Base-by-base conservation (phyloP, 2,797 vertebrate genomes). In the Moxostoma hubbsi region DNA sequence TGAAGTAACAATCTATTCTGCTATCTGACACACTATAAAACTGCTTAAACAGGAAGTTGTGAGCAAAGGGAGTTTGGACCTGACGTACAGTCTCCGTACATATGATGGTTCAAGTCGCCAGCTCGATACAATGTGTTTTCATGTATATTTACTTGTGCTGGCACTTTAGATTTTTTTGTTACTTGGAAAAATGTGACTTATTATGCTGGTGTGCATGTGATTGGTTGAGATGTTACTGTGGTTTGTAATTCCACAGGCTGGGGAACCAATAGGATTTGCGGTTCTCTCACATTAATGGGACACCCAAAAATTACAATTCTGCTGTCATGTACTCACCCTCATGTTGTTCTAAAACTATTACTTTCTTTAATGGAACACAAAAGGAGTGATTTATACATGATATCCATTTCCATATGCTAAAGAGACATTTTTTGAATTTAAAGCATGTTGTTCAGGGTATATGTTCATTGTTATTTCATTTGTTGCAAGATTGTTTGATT, bases 111-210 rank as follows among this genome's bases (percentile, higher is more conserved):
- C 68, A 2, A 16, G 50, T 9, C 2, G 15, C 59, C 15, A n/a
- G 67, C 54, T 16, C 7, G 13, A 7, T n/a, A 54, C 12, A 51
- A 10, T 6, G 13, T 12, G 36, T 47, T 15, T 18, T 49, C 53
- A 43, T 70, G 71, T 54, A 6, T 85, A 75, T 73, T 65, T 82
- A 66, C 87, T 88, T 87, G 85, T 91, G 88, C 87, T 90, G 88
- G 92, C 92, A 93, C 92, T 93, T 93, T 91, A 92, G 86, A 87
- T 65, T 86, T 53, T 57, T 36, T 9, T 11, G 45, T 80, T 36
- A 36, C 36, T 36, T 36, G 36, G 83, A 89, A 43, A 83, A 82
- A 86, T 85, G 79, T 88, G 88, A 88, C 83, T 58, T 13, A 2
- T 63, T 74, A 71, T 86, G 83, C 85, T 87, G 80, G 85, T 80